These are phyloP conservation scores for Neodiprion lecontei DNA, from an alignment of 1,140 invertebrate species.

Conservation along the genomic window DNA sequence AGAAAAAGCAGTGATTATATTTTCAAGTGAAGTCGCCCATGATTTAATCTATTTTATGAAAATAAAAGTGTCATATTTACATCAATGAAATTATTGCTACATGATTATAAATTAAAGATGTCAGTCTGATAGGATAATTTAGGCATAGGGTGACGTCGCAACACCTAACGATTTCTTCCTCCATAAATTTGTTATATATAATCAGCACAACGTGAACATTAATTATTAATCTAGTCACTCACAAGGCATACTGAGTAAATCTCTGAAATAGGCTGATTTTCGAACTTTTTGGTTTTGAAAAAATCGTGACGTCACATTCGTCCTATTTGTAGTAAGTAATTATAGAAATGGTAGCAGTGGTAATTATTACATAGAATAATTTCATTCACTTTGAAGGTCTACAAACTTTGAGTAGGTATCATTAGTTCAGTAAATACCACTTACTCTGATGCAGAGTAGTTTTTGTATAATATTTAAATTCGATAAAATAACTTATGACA, in stretches of 20 bases:
- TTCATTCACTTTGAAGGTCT: neutral
- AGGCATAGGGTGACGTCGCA: neutral
- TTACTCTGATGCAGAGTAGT: slow-evolving; percentile 51
- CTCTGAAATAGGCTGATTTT: too few species aligned
- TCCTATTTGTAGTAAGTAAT: neutral
- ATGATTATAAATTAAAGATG: slow-evolving; percentile 30
- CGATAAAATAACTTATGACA: neutral
- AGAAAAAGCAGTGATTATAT: slow-evolving; percentile 1
- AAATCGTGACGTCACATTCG: neutral
- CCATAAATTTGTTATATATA: too few species aligned
- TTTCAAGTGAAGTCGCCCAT: neutral
- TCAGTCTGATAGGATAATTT: slow-evolving; percentile 10
- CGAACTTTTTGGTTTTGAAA: too few species aligned
- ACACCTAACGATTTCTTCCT: neutral
- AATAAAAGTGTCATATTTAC: slow-evolving; percentile 43
- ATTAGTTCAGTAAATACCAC: slow-evolving; percentile 43
- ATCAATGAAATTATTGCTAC: slow-evolving; percentile 35
- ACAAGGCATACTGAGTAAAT: too few species aligned
- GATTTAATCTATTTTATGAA: neutral
- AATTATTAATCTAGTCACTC: too few species aligned
- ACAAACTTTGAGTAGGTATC: slow-evolving; percentile 12
- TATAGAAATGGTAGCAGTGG: neutral
- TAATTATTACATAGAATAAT: neutral
- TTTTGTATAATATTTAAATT: neutral
- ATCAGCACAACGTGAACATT: too few species aligned